A percentile compares a stretch with the other conserved stretches of the same genome.
Evolutionary conservation across 2,797 vertebrate species (phyloP).

Genomic region (Sebastes flavidus): DNA sequence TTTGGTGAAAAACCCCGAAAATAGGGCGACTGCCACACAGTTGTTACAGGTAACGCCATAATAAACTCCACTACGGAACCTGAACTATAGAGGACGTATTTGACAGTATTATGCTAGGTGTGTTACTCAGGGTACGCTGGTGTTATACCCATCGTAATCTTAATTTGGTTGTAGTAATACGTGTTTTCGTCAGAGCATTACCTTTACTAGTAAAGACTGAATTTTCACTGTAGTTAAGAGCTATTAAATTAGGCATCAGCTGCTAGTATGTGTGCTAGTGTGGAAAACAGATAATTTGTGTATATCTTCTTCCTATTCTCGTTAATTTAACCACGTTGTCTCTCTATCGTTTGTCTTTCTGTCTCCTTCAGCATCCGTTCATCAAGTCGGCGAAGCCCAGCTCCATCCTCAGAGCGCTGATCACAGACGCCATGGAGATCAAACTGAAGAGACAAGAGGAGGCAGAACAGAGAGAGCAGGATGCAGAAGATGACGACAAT

Average conservation of each 20-base stretch:
- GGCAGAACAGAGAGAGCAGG: slow-evolving; percentile 88
- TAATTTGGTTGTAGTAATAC: neutral
- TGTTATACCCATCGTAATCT: neutral
- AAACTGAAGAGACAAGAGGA: slow-evolving; percentile 90
- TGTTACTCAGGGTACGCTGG: neutral
- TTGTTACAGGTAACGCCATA: slow-evolving; percentile 82
- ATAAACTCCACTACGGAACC: neutral
- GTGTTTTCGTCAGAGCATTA: neutral
- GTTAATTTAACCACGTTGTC: neutral
- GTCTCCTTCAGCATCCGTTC: slow-evolving; percentile 86
- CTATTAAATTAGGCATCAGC: neutral
- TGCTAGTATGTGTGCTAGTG: neutral
- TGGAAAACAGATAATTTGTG: neutral
- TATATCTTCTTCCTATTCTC: neutral
- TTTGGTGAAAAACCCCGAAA: slow-evolving; percentile 93
- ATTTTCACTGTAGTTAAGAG: neutral
- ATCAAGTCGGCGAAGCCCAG: slow-evolving; percentile 91
- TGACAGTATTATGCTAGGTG: neutral
- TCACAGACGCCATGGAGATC: slow-evolving; percentile 94
- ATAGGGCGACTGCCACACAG: slow-evolving; percentile 91
- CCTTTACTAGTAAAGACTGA: neutral
- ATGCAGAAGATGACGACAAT: slow-evolving; percentile 93
- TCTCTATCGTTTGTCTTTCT: neutral
- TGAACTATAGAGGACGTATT: neutral
- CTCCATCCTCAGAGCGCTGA: slow-evolving; percentile 88